phyloP scores from a whole-genome alignment of 2,113 vertebrate genomes.

The Amphiprion ocellaris region DNA sequence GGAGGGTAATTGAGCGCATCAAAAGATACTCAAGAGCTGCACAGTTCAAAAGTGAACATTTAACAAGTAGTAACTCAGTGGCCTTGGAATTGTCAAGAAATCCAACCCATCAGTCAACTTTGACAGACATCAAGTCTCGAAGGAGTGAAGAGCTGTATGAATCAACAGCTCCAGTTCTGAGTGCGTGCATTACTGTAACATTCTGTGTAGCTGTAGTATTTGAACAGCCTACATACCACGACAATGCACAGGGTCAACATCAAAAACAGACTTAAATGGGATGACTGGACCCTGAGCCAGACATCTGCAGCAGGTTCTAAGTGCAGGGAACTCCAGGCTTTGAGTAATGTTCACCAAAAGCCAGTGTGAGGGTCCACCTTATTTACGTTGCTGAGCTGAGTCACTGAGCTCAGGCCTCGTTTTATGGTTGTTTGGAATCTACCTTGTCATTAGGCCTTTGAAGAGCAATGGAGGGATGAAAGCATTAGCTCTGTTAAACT shows the following conservation, averaged over 20 bases:
- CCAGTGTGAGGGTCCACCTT: constrained; percentile 72
- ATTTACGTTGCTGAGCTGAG: constrained; percentile 83
- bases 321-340: constrained; percentile 75
- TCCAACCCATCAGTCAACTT: constrained; percentile 36
- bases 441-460: constrained; percentile 88
- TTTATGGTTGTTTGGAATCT: constrained; percentile 84
- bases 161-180: constrained; percentile 28
- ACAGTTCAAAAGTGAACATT: constrained; percentile 67
- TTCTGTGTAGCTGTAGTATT: constrained; percentile 32
- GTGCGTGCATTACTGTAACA: constrained; percentile 56
- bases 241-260: constrained; percentile 75
- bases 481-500: constrained; percentile 82
- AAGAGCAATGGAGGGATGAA: constrained; percentile 85
- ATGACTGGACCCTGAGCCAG: constrained; percentile 77
- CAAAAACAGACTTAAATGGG: constrained; percentile 77
- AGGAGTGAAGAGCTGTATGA: neutral
- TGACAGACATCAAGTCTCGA: constrained; percentile 32
- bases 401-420: constrained; percentile 77
- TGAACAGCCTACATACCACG: constrained; percentile 34
- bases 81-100: constrained; percentile 37
- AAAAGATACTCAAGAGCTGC: constrained; percentile 60
- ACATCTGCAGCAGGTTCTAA: constrained; percentile 82
- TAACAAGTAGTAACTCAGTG: constrained; percentile 47
- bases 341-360: constrained; percentile 77
- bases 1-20: constrained; percentile 70